These are phyloP conservation scores for Oncorhynchus mykiss DNA, from an alignment of 2,113 vertebrate species.

Conservation along the genomic window DNA sequence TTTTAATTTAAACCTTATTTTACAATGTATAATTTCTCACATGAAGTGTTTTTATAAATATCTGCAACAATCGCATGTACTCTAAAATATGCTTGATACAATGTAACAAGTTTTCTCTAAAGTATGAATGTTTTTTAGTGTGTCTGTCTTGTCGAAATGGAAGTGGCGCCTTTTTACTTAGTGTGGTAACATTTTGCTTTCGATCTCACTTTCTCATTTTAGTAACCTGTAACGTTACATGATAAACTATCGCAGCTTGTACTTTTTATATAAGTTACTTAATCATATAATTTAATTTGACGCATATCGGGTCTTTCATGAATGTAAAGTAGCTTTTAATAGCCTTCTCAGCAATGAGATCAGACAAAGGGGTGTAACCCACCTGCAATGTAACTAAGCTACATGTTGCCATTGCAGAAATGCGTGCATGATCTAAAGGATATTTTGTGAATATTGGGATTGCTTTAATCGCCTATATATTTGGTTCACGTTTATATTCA, in stretches of 20 bases:
- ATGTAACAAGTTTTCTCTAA: constrained; percentile 24
- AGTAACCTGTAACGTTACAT: neutral
- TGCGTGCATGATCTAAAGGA: neutral
- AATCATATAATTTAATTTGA: neutral
- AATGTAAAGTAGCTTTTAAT: neutral
- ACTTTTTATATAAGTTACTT: too few relatives aligned
- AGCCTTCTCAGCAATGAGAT: constrained; percentile 1
- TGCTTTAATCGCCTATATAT: neutral
- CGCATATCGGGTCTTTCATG: neutral
- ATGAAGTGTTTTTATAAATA: neutral
- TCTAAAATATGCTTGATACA: neutral
- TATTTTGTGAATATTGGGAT: neutral
- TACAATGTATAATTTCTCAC: constrained; percentile 10
- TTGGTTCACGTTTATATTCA: neutral
- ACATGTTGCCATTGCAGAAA: constrained; percentile 50
- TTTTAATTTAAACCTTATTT: constrained; percentile 1
- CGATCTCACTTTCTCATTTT: neutral
- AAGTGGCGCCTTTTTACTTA: constrained; percentile 78
- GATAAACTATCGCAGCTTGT: neutral
- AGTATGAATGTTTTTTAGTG: constrained; percentile 28
- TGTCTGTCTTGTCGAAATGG: constrained; percentile 36
- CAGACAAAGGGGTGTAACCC: constrained; percentile 69
- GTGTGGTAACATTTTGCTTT: constrained; percentile 7
- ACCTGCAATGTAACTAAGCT: constrained; percentile 9
- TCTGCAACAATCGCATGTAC: constrained; percentile 20